Evolutionary conservation across 2,113 vertebrate species (phyloP).

Genomic region (Melanotaenia duboulayi): DNA sequence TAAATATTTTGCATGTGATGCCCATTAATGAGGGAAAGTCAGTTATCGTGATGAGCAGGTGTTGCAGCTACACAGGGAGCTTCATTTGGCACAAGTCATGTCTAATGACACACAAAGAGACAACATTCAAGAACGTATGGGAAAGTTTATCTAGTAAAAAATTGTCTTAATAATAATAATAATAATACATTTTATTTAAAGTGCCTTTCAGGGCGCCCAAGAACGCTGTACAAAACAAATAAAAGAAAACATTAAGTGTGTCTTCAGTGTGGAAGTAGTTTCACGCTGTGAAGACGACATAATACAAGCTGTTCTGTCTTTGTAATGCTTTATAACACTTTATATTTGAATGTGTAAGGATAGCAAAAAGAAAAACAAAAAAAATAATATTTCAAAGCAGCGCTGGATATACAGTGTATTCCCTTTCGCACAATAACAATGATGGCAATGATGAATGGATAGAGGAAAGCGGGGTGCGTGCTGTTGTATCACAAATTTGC

Average conservation of each 20-base stretch:
- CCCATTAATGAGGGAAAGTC: constrained; percentile 6
- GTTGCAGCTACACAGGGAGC: not conserved
- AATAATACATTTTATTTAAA: no score
- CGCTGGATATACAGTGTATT: not conserved
- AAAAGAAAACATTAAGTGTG: no score
- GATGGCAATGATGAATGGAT: constrained; percentile 2
- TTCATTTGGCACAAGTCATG: not conserved
- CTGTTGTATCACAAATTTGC: constrained; percentile 24
- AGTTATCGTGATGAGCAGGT: constrained; percentile 32
- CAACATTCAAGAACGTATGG: accelerated
- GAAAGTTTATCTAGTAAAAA: not conserved
- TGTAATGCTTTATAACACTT: not conserved
- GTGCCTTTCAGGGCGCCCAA: no score
- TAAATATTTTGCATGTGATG: constrained; percentile 16
- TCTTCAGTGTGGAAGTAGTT: no score
- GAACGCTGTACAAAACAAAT: no score
- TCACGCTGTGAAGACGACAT: no score
- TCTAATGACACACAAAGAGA: not conserved
- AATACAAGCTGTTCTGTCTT: not conserved
- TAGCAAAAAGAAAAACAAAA: no score
- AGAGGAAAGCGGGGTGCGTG: constrained; percentile 9
- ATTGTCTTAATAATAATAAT: no score
- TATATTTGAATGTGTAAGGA: not conserved
- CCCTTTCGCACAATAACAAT: not conserved
- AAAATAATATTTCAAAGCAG: no score